A percentile compares a stretch with the other conserved stretches of the same genome.
Evolutionary conservation across 2,113 vertebrate species (phyloP).

Genomic region (Sorex araneus): DNA sequence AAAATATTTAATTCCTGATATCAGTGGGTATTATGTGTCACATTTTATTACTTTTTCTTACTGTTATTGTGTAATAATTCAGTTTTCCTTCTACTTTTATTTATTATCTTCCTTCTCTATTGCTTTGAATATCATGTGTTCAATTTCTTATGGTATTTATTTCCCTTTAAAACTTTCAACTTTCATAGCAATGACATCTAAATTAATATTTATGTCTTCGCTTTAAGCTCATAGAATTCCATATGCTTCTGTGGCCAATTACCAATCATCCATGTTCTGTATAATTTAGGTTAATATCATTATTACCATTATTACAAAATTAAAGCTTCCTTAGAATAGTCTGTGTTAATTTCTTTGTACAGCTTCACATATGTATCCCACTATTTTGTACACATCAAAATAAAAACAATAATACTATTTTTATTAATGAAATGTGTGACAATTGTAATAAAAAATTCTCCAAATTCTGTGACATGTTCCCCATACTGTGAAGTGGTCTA

Average conservation of each 20-base stretch:
- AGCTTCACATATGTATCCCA: not conserved
- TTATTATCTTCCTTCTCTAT: not conserved
- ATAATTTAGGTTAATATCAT: not conserved
- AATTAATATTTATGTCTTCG: constrained; percentile 21
- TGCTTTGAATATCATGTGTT: not conserved
- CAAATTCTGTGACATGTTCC: no score
- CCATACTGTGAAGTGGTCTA: no score
- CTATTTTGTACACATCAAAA: not conserved
- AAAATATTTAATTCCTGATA: not conserved
- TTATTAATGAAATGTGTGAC: not conserved
- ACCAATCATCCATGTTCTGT: not conserved
- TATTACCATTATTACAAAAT: not conserved
- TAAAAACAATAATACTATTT: not conserved
- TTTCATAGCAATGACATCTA: not conserved
- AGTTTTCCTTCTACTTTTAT: not conserved
- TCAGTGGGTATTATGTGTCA: not conserved
- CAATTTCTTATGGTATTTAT: not conserved
- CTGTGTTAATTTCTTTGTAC: constrained; percentile 3
- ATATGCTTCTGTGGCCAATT: not conserved
- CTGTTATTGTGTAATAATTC: not conserved
- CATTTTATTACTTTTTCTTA: not conserved
- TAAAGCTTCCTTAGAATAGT: constrained; percentile 21
- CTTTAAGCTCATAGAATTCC: not conserved
- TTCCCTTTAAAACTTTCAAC: not conserved
- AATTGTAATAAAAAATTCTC: no score